A percentile compares a stretch with the other conserved stretches of the same genome.
Evolutionary conservation across 1,140 invertebrate genomes (phyloP).

Genomic region (Anastatus disparis): DNA sequence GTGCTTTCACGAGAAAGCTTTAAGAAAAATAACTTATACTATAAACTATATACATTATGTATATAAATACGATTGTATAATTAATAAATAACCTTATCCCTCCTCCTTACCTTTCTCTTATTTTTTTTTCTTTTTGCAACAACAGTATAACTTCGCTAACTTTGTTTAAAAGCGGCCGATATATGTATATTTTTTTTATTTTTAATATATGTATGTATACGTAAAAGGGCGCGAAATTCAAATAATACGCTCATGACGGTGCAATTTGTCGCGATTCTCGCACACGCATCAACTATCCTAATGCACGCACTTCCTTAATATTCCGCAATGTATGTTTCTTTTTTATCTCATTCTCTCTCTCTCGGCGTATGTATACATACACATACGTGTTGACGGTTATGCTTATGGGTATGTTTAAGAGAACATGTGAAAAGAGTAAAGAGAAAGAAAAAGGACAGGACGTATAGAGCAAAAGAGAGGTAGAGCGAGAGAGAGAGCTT

Average conservation of each 20-base stretch:
- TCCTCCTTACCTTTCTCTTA: too few relatives aligned
- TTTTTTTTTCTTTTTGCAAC: too few relatives aligned
- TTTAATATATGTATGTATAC: too few relatives aligned
- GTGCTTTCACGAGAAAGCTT: constrained; percentile 2
- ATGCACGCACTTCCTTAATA: not conserved
- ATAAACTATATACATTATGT: too few relatives aligned
- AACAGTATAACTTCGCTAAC: too few relatives aligned
- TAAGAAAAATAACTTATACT: not conserved
- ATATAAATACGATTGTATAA: constrained; percentile 31
- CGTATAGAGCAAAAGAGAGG: not conserved
- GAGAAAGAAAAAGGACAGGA: not conserved
- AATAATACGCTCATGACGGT: constrained; percentile 25
- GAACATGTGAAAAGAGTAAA: not conserved
- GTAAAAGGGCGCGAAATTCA: constrained; percentile 21
- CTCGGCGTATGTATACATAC: not conserved
- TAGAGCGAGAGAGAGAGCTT: constrained; percentile 33
- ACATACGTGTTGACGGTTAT: too few relatives aligned
- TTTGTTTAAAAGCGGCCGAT: too few relatives aligned
- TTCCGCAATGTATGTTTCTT: not conserved
- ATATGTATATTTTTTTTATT: too few relatives aligned
- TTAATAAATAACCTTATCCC: not conserved
- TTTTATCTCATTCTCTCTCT: not conserved
- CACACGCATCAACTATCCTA: not conserved
- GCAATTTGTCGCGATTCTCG: constrained; percentile 19
- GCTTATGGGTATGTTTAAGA: not conserved